Evolutionary conservation across 53 echinoderm and acorn worm species (phyloP).

Genomic region (Echinarachnius parma): DNA sequence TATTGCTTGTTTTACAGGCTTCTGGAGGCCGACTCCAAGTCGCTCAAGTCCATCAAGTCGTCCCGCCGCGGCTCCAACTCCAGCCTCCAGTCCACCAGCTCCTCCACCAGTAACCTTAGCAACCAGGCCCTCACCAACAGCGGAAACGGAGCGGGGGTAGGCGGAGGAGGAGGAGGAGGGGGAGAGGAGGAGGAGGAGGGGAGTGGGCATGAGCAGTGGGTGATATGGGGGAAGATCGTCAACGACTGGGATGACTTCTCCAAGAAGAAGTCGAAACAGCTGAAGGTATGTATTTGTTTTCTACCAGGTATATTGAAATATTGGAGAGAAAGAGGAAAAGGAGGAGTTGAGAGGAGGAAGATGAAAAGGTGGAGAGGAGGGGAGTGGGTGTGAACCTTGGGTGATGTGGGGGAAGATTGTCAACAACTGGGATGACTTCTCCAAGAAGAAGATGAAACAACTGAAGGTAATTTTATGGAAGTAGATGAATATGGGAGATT

Average conservation of each 20-base stretch:
- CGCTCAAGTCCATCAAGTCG: conserved; percentile 69
- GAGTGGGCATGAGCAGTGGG: no score
- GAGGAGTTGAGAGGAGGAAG: no score
- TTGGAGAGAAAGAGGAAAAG: no score
- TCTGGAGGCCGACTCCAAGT: conserved; percentile 88
- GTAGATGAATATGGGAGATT: no score
- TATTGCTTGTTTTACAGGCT: conserved; percentile 66
- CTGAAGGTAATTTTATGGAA: conserved; percentile 88
- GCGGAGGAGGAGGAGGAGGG: no score
- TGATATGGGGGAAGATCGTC: no score
- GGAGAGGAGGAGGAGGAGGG: conserved; percentile 22
- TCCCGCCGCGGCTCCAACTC: conserved; percentile 82
- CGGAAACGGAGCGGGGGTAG: not conserved
- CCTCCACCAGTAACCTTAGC: conserved; percentile 81
- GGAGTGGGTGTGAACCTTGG: conserved; percentile 81
- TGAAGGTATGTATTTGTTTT: no score
- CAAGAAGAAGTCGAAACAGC: no score
- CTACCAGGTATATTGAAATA: no score
- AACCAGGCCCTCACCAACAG: conserved; percentile 44
- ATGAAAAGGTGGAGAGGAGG: no score
- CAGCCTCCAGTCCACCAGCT: conserved; percentile 84
- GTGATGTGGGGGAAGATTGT: conserved; percentile 98
- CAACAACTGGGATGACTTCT: conserved; percentile 95
- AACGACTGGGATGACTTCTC: no score
- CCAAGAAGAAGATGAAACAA: conserved; percentile 77